Evolutionary conservation across 2,797 vertebrate genomes (phyloP).

Genomic region (Danio tinwini): DNA sequence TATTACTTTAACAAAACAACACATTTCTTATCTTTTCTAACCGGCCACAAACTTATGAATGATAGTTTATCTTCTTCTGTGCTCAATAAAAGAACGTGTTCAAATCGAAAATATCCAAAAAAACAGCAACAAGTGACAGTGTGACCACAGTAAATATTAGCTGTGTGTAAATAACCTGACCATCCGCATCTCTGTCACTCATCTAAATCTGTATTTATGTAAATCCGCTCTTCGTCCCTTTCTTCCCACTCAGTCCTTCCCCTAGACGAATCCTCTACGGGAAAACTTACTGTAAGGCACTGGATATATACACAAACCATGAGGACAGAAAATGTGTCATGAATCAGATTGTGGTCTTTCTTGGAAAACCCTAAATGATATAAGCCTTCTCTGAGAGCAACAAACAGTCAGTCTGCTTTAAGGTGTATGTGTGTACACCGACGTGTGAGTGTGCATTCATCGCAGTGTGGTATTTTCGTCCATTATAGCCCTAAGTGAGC

Average conservation of each 20-base stretch:
- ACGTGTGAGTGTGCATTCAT: conserved; percentile 63
- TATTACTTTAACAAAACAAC: too few species aligned
- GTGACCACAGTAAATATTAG: conserved; percentile 48
- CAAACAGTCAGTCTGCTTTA: conserved; percentile 58
- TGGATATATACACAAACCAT: conserved; percentile 55
- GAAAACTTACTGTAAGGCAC: conserved; percentile 39
- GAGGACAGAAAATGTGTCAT: conserved; percentile 62
- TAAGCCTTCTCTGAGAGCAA: conserved; percentile 53
- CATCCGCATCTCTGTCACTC: conserved; percentile 21
- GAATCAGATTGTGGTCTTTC: conserved; percentile 60
- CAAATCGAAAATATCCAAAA: not conserved
- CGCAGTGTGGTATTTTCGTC: conserved; percentile 62
- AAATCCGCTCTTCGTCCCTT: conserved; percentile 20
- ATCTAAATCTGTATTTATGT: conserved; percentile 17
- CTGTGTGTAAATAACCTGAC: conserved; percentile 45
- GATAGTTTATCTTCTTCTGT: too few species aligned
- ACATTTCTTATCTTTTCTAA: too few species aligned
- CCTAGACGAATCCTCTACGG: conserved; percentile 34
- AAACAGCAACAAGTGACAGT: conserved; percentile 30
- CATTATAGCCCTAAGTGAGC: conserved; percentile 65
- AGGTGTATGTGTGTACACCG: conserved; percentile 54
- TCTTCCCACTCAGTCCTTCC: conserved; percentile 24
- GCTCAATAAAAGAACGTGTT: too few species aligned
- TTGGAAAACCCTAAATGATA: conserved; percentile 56
- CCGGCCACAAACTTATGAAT: too few species aligned